A percentile compares a stretch with the other conserved stretches of the same genome.
phyloP scores from a whole-genome alignment of 2,797 vertebrate species.

The Propithecus deckenii region DNA sequence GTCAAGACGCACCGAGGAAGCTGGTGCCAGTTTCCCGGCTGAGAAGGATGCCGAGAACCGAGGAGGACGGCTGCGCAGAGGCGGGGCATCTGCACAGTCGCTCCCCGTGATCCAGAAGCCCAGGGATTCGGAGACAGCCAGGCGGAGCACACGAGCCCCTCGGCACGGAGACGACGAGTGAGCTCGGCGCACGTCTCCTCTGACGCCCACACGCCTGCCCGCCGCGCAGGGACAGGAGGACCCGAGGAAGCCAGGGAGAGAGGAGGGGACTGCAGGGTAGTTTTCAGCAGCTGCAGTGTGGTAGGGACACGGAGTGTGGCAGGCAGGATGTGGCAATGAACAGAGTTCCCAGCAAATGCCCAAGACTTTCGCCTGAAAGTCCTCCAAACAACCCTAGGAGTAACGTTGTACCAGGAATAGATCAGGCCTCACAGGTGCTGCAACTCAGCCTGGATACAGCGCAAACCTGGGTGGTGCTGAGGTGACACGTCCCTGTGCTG shows the following conservation, averaged over 20 bases:
- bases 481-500: fast-evolving
- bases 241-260: background rate
- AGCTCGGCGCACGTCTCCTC: background rate
- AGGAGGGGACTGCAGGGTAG: background rate
- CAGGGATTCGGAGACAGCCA: background rate
- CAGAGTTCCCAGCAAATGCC: background rate
- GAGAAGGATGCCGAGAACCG: background rate
- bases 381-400: background rate
- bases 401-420: background rate
- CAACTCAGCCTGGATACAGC: background rate
- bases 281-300: background rate
- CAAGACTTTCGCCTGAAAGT: background rate
- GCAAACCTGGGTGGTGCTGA: background rate
- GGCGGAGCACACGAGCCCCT: background rate
- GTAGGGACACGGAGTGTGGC: background rate
- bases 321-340: background rate
- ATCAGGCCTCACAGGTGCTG: background rate
- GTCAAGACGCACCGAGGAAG: background rate
- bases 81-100: background rate
- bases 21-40: background rate
- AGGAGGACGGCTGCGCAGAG: background rate
- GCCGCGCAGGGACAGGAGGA: background rate
- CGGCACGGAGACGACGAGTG: no score
- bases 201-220: background rate
- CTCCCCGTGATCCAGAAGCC: background rate